Percentiles rank a stretch among this genome's conserved stretches.
Conservation (phyloP, 2,888 invertebrate species). For the Leucoma salicis region DNA sequence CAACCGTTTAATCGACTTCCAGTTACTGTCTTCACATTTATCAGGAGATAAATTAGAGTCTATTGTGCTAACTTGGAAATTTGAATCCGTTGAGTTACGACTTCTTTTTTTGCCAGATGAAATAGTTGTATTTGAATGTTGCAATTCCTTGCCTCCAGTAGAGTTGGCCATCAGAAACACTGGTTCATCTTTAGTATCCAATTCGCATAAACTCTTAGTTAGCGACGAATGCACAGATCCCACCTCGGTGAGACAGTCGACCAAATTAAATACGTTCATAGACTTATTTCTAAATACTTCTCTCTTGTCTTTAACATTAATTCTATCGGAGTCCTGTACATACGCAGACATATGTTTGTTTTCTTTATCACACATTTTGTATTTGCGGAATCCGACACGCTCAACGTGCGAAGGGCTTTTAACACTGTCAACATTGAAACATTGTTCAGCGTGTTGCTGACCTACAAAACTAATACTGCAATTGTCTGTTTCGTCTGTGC, state of each 20-base stretch:
- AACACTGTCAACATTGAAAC: slow-evolving; percentile 41
- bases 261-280: slow-evolving; percentile 74
- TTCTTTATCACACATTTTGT: slow-evolving; percentile 64
- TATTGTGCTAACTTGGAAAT: slow-evolving; percentile 66
- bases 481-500: slow-evolving; percentile 50
- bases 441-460: slow-evolving; percentile 55
- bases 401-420: slow-evolving; percentile 45
- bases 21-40: slow-evolving; percentile 73
- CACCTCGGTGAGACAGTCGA: slow-evolving; percentile 69
- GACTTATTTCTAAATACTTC: slow-evolving; percentile 78
- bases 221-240: slow-evolving; percentile 72
- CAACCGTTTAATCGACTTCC: slow-evolving; percentile 77
- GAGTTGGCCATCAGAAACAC: slow-evolving; percentile 61
- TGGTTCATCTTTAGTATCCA: slow-evolving; percentile 69
- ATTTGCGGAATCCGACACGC: slow-evolving; percentile 51
- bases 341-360: slow-evolving; percentile 58
- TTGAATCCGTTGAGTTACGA: slow-evolving; percentile 75
- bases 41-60: slow-evolving; percentile 68
- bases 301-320: slow-evolving; percentile 64
- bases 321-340: slow-evolving; percentile 47
- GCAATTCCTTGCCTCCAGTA: slow-evolving; percentile 60
- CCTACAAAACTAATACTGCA: slow-evolving; percentile 62
- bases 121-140: slow-evolving; percentile 72
- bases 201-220: slow-evolving; percentile 73
- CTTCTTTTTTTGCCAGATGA: slow-evolving; percentile 77